phyloP scores from a whole-genome alignment of 2,888 invertebrate genomes.

The Liopterus haemorrhoidalis region DNA sequence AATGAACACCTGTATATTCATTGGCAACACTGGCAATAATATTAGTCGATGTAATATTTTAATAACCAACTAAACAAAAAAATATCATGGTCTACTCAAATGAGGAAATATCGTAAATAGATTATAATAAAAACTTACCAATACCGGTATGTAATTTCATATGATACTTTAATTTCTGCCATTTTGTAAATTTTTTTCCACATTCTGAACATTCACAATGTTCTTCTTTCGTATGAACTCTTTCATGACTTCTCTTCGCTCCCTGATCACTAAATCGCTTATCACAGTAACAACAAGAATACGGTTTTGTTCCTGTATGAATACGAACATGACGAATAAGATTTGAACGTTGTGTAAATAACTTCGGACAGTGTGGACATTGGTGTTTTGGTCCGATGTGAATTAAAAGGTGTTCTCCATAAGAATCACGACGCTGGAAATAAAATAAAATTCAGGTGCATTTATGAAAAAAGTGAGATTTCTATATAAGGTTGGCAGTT shows the following conservation, averaged over 20 bases:
- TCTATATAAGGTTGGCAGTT: too few species aligned
- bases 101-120: too few species aligned
- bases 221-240: slow-evolving; percentile 49
- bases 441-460: neutral
- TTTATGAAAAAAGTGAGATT: neutral
- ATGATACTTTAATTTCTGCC: slow-evolving; percentile 54
- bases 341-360: slow-evolving; percentile 56
- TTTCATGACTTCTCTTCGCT: slow-evolving; percentile 47
- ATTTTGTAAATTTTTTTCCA: slow-evolving; percentile 53
- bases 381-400: slow-evolving; percentile 55
- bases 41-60: too few species aligned
- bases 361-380: slow-evolving; percentile 55
- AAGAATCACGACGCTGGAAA: slow-evolving; percentile 51
- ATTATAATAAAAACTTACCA: slow-evolving; percentile 45
- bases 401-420: slow-evolving; percentile 54
- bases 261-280: slow-evolving; percentile 55
- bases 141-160: slow-evolving; percentile 54
- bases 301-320: slow-evolving; percentile 55
- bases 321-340: slow-evolving; percentile 53
- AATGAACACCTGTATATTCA: too few species aligned
- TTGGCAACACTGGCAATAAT: too few species aligned
- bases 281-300: slow-evolving; percentile 50
- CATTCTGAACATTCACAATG: slow-evolving; percentile 50
- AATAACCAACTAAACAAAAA: too few species aligned
- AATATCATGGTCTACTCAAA: too few species aligned